These are phyloP conservation scores for Montipora sp. DNA, from an alignment of 64 coral and sea anemone species.

Conservation along the genomic window DNA sequence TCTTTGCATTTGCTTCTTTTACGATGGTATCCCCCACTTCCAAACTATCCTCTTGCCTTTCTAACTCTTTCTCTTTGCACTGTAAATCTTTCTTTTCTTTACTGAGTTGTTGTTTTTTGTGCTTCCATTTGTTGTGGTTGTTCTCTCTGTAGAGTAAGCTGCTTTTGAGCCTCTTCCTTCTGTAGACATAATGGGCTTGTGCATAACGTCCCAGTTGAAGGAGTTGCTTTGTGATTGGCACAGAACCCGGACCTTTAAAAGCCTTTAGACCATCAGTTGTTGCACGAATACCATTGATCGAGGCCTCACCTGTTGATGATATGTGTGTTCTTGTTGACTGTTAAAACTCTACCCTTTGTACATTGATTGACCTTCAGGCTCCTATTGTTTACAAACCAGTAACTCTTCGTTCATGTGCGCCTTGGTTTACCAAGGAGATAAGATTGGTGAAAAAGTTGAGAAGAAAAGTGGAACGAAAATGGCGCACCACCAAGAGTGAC, in stretches of 20 bases:
- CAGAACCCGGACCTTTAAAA: conserved; percentile 71
- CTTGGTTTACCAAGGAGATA: too few relatives aligned
- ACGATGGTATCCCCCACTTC: conserved; percentile 55
- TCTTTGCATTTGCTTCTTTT: conserved; percentile 57
- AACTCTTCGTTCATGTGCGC: too few relatives aligned
- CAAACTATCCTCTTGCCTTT: conserved; percentile 34
- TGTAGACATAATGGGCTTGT: conserved; percentile 51
- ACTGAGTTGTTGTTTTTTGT: neutral
- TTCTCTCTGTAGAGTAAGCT: conserved; percentile 44
- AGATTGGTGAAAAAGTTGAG: too few relatives aligned
- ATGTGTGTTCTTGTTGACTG: too few relatives aligned
- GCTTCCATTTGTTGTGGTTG: neutral
- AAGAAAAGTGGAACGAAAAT: too few relatives aligned
- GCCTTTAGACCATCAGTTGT: conserved; percentile 72
- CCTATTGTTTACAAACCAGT: too few relatives aligned
- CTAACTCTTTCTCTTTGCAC: conserved; percentile 45
- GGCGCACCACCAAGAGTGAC: too few relatives aligned
- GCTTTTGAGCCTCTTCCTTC: conserved; percentile 25
- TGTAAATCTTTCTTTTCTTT: conserved; percentile 48
- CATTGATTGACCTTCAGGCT: too few relatives aligned
- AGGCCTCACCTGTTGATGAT: conserved; percentile 32
- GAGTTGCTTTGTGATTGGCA: conserved; percentile 57
- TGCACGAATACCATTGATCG: conserved; percentile 61
- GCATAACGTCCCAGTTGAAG: conserved; percentile 58
- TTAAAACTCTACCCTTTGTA: too few relatives aligned